A percentile compares a stretch with the other conserved stretches of the same genome.
phyloP scores from a whole-genome alignment of 2,797 vertebrate genomes.

The Rallus crepitans region DNA sequence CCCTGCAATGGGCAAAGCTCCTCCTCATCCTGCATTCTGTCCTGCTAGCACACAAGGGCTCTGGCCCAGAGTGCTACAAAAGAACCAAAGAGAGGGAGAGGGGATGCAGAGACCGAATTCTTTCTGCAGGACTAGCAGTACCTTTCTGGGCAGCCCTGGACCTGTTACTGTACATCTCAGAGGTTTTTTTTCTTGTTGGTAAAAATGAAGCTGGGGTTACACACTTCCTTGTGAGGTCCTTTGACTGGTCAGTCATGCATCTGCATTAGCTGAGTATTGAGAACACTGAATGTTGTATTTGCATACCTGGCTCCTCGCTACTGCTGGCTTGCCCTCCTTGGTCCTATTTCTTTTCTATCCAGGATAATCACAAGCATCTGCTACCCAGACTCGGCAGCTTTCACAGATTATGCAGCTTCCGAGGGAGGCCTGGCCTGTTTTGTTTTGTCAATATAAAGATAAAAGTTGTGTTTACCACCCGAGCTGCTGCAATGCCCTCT shows the following conservation, averaged over 20 bases:
- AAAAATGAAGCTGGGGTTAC: background rate
- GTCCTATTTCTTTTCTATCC: background rate
- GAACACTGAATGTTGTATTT: background rate
- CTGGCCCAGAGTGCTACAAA: background rate
- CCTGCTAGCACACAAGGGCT: background rate
- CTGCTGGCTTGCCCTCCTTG: background rate
- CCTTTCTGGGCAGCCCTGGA: background rate
- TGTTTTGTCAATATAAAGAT: slow-evolving; percentile 21
- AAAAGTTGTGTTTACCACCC: slow-evolving; percentile 15
- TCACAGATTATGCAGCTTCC: slow-evolving; percentile 16
- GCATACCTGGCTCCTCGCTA: background rate
- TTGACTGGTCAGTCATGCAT: background rate
- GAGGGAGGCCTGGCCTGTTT: slow-evolving; percentile 19
- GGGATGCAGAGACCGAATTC: background rate
- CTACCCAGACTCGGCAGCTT: background rate
- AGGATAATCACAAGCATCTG: slow-evolving; percentile 1
- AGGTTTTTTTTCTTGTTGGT: background rate
- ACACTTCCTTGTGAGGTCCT: background rate
- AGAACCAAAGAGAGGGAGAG: background rate
- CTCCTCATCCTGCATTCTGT: background rate
- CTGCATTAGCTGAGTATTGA: background rate
- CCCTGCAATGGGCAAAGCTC: background rate
- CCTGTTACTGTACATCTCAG: background rate
- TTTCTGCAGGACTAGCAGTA: background rate
- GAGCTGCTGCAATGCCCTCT: background rate